Evolutionary conservation across 2,888 invertebrate genomes (phyloP).

Genomic region (Dolomedes plantarius): DNA sequence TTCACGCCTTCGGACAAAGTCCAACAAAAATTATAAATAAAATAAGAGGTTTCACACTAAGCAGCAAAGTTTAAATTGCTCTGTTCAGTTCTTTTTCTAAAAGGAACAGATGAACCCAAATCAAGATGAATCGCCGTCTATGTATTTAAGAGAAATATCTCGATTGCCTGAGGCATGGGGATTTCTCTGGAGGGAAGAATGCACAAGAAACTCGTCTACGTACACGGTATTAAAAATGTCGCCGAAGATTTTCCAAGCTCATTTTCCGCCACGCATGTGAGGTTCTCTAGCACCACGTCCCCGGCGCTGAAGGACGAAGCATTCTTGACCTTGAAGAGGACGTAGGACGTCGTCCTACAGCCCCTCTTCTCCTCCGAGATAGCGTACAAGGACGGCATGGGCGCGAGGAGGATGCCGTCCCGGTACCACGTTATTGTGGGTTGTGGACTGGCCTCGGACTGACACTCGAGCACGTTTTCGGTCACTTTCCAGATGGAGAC

Average conservation of each 20-base stretch:
- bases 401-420: slow-evolving; percentile 52
- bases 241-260: slow-evolving; percentile 52
- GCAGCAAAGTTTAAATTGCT: too few species aligned
- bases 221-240: slow-evolving; percentile 55
- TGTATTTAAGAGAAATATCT: too few species aligned
- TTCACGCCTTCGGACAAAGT: too few species aligned
- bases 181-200: too few species aligned
- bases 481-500: background rate
- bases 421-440: slow-evolving; percentile 70
- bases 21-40: too few species aligned
- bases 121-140: too few species aligned
- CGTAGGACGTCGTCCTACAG: slow-evolving; percentile 44
- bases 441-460: slow-evolving; percentile 64
- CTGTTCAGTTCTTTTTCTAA: too few species aligned
- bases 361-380: slow-evolving; percentile 25
- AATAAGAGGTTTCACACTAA: too few species aligned
- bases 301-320: background rate
- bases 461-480: slow-evolving; percentile 59
- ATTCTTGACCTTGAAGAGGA: slow-evolving; percentile 11
- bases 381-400: slow-evolving; percentile 21
- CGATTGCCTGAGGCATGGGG: too few species aligned
- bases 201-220: too few species aligned
- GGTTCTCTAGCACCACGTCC: slow-evolving; percentile 60
- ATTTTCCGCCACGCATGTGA: slow-evolving; percentile 71
- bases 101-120: too few species aligned